Percentiles rank a stretch among this genome's conserved stretches.
Evolutionary conservation across 2,888 invertebrate genomes (phyloP).

Genomic region (Julus scandinavius): DNA sequence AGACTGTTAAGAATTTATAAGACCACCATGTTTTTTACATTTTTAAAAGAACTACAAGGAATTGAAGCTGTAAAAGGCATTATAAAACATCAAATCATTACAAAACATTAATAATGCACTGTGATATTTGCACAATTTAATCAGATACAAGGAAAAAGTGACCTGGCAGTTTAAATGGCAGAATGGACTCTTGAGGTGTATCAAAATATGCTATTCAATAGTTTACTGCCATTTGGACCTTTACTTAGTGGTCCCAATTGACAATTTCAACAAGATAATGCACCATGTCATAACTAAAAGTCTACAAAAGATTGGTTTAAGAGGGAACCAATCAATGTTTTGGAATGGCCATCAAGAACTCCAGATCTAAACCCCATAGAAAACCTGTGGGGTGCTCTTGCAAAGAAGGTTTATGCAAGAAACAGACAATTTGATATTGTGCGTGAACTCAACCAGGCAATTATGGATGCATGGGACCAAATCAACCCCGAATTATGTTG

Average conservation of each 20-base stretch:
- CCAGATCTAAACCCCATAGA: slow-evolving; percentile 36
- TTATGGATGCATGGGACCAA: too few relatives aligned
- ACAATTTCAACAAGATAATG: slow-evolving; percentile 43
- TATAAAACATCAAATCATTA: too few relatives aligned
- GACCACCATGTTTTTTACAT: too few relatives aligned
- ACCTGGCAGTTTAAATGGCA: not conserved
- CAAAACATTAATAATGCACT: too few relatives aligned
- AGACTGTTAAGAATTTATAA: too few relatives aligned
- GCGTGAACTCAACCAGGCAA: too few relatives aligned
- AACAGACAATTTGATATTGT: not conserved
- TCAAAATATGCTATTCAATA: not conserved
- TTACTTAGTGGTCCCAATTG: not conserved
- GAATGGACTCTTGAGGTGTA: not conserved
- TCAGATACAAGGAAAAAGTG: not conserved
- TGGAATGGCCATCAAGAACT: not conserved
- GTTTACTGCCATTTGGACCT: slow-evolving; percentile 21
- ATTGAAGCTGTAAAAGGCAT: too few relatives aligned
- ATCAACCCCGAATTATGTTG: too few relatives aligned
- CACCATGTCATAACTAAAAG: slow-evolving; percentile 25
- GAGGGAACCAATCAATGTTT: not conserved
- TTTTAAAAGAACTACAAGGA: too few relatives aligned
- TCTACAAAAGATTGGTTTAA: not conserved
- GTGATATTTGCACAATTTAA: too few relatives aligned
- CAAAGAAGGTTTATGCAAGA: not conserved
- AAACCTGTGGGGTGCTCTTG: not conserved